A percentile compares a stretch with the other conserved stretches of the same genome.
Conservation (phyloP, 2,113 vertebrate species). For the Baryphthengus martii region DNA sequence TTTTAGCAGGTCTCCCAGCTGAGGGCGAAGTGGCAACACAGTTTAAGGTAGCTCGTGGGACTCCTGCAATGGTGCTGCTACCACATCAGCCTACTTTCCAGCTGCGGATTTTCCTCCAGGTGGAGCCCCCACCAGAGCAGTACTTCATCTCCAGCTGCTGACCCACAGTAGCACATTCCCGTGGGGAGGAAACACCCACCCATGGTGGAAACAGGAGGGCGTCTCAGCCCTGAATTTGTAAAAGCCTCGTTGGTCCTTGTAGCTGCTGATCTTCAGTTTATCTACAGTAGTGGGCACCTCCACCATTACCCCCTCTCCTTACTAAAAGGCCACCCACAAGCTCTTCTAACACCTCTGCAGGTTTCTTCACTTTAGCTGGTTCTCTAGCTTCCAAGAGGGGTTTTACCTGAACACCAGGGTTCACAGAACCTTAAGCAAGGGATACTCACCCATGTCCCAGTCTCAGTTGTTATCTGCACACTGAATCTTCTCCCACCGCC, state of each 20-base stretch:
- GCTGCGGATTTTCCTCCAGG: not conserved
- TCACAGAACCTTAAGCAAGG: too few species aligned
- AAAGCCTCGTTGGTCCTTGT: not conserved
- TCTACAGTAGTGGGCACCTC: not conserved
- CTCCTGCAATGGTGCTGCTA: not conserved
- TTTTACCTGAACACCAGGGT: rapidly evolving
- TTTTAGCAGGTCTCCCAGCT: not conserved
- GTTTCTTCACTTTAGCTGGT: not conserved
- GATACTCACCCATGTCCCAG: not conserved
- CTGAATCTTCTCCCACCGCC: not conserved
- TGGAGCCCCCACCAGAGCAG: not conserved
- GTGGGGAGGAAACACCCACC: not conserved
- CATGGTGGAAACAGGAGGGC: rapidly evolving
- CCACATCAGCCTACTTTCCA: not conserved
- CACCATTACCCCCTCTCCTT: not conserved
- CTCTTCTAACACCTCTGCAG: not conserved
- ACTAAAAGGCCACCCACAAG: not conserved
- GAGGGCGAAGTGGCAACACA: too few species aligned
- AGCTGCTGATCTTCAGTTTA: not conserved
- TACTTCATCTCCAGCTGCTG: not conserved
- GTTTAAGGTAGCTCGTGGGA: not conserved
- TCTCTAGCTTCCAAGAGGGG: not conserved
- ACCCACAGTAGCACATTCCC: not conserved
- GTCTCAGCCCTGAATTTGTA: not conserved
- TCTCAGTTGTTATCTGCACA: not conserved